phyloP scores from a whole-genome alignment of 2,113 vertebrate genomes.

The Pseudonaja textilis region DNA sequence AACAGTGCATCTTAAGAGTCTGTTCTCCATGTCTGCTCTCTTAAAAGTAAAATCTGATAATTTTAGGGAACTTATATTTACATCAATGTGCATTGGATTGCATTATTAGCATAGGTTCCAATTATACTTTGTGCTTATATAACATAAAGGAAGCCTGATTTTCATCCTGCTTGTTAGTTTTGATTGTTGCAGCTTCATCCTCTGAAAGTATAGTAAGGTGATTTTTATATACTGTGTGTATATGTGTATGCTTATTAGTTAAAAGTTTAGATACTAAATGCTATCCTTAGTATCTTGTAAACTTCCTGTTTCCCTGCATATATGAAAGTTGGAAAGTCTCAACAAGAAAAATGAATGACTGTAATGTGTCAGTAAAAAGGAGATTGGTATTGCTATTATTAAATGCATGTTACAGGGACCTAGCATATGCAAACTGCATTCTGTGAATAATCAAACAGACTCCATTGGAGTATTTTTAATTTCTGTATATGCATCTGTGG shows the following conservation, averaged over 20 bases:
- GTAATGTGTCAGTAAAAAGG: neutral
- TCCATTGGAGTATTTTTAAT: neutral
- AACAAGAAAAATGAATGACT: neutral
- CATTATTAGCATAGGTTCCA: neutral
- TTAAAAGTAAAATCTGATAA: neutral
- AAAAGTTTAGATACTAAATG: neutral
- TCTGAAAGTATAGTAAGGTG: neutral
- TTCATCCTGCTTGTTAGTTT: neutral
- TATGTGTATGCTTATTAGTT: neutral
- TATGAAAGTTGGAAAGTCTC: neutral
- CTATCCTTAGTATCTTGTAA: neutral
- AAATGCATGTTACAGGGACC: neutral
- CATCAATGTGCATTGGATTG: neutral
- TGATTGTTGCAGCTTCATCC: neutral
- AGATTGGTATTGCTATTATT: neutral
- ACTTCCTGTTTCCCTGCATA: neutral
- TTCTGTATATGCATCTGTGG: neutral
- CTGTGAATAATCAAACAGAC: neutral
- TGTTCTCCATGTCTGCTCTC: neutral
- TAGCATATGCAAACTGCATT: neutral
- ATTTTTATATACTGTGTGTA: neutral
- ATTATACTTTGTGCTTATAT: neutral
- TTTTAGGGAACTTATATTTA: neutral
- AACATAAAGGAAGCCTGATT: conserved; percentile 4
- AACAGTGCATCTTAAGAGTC: neutral